Evolutionary conservation across 2,888 invertebrate genomes (phyloP), one percentile per base, ranked within the genome.

Genomic region (Ichneumoninae sp.): DNA sequence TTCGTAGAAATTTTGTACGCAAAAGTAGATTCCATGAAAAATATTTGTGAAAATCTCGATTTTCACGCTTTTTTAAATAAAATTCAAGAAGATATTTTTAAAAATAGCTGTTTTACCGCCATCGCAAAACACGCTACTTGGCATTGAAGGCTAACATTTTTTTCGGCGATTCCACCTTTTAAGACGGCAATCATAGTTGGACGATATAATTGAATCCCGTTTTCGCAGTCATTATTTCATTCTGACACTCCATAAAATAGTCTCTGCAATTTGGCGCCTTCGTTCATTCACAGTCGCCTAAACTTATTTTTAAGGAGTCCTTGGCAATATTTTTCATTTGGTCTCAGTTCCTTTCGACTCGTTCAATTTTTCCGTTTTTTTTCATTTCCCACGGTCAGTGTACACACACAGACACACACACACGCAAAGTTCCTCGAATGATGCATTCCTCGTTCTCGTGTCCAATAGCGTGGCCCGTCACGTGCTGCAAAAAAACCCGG

Each of bases 391-490:
- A 60, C 60, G 60, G 4, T 30, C 63, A 7, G 30, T 33, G 5
- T 3, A 47, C 40, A 54, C 19, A 52, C 52, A 5, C 44, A 47
- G 0, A 4, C 4, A 1, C 44, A 16, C 16, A 3, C 16, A 16
- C 44, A 16, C 44, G 16, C 13, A 47, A 13, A 47, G 16, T 47
- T 3, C 44, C 44, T 13, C 44, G 16, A 3, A 81, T 74, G 73
- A 78, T 70, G 77, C 60, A 77, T 81, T 75, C 54, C 44, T 40
- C 33, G 63, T 63, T 26, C 33, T 63, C n/a, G 22, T 66, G 40
- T 6, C 33, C 63, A 63, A 68, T 36, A 26, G 2, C 44, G 60
- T 13, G n/a, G 70, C 7, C 70, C 52, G 52, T 52, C 63, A 60
- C 16, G 26, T 47, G 7, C 50, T 63, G 19, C 36, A 60, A 30